These are phyloP conservation scores for Pseudomyrmex pallidus DNA, from an alignment of 1,140 invertebrate species.

Conservation along the genomic window DNA sequence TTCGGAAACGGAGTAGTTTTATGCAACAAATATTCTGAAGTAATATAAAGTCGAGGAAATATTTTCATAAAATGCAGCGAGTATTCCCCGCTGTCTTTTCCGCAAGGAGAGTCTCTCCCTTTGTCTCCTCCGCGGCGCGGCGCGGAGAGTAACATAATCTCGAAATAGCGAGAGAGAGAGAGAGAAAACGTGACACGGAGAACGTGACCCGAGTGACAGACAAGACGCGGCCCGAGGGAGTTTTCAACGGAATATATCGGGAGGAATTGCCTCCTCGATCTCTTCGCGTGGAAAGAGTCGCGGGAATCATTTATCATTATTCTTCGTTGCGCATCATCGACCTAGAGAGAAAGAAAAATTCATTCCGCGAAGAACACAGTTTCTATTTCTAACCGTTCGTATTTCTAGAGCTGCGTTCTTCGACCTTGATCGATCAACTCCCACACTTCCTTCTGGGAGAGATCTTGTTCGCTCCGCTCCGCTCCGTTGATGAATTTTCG, in stretches of 20 bases:
- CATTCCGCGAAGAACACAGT: conserved; percentile 20
- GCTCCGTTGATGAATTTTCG: not conserved
- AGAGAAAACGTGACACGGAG: too few species aligned
- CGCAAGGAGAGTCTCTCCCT: not conserved
- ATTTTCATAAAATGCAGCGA: not conserved
- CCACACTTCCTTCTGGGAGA: not conserved
- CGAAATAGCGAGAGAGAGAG: conserved; percentile 6
- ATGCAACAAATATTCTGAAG: too few species aligned
- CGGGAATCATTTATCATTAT: not conserved
- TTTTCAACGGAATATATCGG: conserved; percentile 16
- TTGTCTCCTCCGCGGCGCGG: not conserved
- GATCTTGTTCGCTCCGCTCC: not conserved
- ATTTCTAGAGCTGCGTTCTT: conserved; percentile 28
- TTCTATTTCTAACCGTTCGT: conserved; percentile 19
- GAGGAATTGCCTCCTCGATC: conserved; percentile 9
- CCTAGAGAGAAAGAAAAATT: conserved; percentile 32
- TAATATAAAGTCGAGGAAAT: too few species aligned
- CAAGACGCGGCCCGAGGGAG: not conserved
- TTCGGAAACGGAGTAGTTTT: too few species aligned
- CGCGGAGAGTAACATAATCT: not conserved
- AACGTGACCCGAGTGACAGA: too few species aligned
- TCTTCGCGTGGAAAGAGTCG: not conserved
- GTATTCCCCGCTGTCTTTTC: not conserved
- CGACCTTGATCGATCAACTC: conserved; percentile 13
- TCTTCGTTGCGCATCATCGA: not conserved